These are phyloP conservation scores for Bombus affinis DNA, from an alignment of 1,140 invertebrate genomes.

Conservation along the genomic window DNA sequence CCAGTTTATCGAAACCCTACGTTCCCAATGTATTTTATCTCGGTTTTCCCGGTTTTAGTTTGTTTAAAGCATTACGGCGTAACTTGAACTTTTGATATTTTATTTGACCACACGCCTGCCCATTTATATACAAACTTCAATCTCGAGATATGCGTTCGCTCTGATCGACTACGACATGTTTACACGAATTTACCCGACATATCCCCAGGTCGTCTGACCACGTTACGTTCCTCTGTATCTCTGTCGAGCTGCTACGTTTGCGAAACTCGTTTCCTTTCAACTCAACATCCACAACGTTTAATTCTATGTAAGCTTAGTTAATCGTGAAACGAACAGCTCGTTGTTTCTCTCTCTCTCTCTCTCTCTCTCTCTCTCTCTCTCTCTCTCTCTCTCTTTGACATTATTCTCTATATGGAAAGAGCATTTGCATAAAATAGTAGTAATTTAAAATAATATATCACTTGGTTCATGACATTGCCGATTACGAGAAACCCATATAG, in stretches of 20 bases:
- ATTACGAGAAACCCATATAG: too few relatives aligned
- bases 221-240: conserved; percentile 2
- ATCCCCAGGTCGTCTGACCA: conserved; percentile 32
- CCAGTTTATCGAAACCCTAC: background rate
- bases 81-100: conserved; percentile 22
- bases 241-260: conserved; percentile 6
- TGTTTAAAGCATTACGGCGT: background rate
- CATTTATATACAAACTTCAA: conserved; percentile 56
- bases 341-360: background rate
- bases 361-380: background rate
- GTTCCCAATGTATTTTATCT: too few relatives aligned
- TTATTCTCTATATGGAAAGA: background rate
- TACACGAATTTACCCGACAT: conserved; percentile 27
- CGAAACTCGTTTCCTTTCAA: conserved; percentile 41
- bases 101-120: conserved; percentile 7
- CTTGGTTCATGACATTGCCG: too few relatives aligned
- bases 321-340: background rate
- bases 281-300: background rate
- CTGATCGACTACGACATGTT: conserved; percentile 60
- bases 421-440: too few relatives aligned
- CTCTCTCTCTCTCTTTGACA: too few relatives aligned
- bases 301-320: background rate
- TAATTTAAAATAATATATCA: too few relatives aligned
- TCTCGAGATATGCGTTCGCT: conserved; percentile 22
- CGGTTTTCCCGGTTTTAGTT: background rate